Base-by-base conservation (phyloP, 2,888 invertebrate species). In the Agonopterix subpropinquella region DNA sequence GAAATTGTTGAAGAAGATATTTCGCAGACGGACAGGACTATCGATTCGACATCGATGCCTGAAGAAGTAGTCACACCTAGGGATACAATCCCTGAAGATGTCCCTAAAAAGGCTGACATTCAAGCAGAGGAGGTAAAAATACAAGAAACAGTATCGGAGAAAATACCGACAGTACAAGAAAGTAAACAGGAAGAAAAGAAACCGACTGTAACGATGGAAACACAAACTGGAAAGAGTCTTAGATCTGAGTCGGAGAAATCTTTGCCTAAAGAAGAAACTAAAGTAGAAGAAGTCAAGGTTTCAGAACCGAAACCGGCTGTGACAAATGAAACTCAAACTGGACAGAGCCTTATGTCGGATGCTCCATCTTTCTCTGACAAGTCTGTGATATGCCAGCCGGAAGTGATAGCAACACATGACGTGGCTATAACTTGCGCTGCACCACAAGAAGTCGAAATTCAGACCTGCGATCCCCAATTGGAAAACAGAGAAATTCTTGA, bases 21-120 rank as follows among this genome's bases (percentile, higher is more conserved):
- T 49, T 89, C 91, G 18, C 81, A 90, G 62, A 91, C 90, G 37
- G 91, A 91, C 60, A 83, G 89, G 55, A 93, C 93, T 5, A 89
- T 93, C 44, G 92, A 92, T 73, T 93, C 93, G 0, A 90, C 90
- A 44, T 92, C 93, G 48, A 92, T 93, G 92, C 93, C 93, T 1
- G 92, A 93, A 71, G 93, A 93, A 76, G 90, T 92, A 62, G 87
- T 89, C 13, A 75, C 79, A 35, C 80, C 82, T 9, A 74, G 75
- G 61, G 73, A 76, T 55, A 55, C 65, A 36, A 55, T 64, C 2
- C 61, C 69, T 54, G 64, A 62, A 52, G 61, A 59, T 37, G 50
- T 61, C 11, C 50, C 55, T 8, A 56, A 64, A 45, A 70, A 69
- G 48, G 28, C 49, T 8, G 48, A 44, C 60, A 28, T 47, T 43